A percentile compares a stretch with the other conserved stretches of the same genome.
Evolutionary conservation across 2,113 vertebrate species (phyloP).

Genomic region (Mormyrus lacerda): DNA sequence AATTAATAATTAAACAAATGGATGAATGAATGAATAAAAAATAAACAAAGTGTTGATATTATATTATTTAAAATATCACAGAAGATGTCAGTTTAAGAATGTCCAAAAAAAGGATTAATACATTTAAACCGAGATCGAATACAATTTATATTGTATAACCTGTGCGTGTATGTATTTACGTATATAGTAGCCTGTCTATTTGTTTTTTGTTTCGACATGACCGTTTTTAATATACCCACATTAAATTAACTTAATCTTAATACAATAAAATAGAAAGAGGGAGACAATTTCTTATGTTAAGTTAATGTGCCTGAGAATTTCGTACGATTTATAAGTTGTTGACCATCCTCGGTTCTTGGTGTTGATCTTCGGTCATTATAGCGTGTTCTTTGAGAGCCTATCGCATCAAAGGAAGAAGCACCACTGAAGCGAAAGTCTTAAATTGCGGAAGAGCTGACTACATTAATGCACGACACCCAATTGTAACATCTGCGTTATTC

Average conservation of each 20-base stretch:
- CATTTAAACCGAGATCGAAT: not conserved
- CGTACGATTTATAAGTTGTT: not conserved
- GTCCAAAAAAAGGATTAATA: not conserved
- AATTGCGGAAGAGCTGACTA: not conserved
- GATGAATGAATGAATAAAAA: not conserved
- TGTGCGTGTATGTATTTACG: not conserved
- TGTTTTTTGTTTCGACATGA: not conserved
- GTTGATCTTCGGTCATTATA: not conserved
- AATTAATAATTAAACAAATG: not conserved
- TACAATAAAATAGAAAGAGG: not conserved
- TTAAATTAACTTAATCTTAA: not conserved
- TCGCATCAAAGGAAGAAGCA: not conserved
- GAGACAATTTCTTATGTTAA: not conserved
- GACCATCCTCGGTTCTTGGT: not conserved
- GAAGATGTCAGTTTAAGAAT: not conserved
- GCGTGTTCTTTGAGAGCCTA: not conserved
- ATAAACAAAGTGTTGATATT: not conserved
- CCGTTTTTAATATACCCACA: not conserved
- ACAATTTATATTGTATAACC: not conserved
- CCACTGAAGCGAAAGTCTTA: not conserved
- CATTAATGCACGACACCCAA: not conserved
- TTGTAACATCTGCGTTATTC: not conserved
- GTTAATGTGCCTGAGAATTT: not conserved
- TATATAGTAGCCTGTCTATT: not conserved
- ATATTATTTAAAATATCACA: not conserved